A percentile compares a stretch with the other conserved stretches of the same genome.
phyloP scores from a whole-genome alignment of 2,888 invertebrate genomes.

The Tetranychus piercei region DNA sequence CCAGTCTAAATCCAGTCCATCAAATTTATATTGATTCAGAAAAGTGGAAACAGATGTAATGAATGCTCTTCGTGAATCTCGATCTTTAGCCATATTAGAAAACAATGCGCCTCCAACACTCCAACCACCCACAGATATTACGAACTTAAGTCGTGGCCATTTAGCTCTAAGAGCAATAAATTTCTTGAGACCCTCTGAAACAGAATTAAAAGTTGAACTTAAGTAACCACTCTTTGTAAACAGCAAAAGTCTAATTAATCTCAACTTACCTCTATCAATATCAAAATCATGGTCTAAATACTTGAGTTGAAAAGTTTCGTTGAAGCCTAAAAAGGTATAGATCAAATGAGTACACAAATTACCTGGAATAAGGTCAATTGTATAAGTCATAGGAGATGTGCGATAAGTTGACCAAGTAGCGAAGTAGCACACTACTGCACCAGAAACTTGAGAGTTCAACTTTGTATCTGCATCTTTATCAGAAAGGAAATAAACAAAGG shows the following conservation, averaged over 20 bases:
- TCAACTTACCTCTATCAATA: slow-evolving; percentile 44
- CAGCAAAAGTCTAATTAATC: background rate
- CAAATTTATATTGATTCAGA: slow-evolving; percentile 30
- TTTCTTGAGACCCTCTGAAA: slow-evolving; percentile 31
- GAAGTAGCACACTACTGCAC: too few relatives aligned
- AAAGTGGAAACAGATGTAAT: slow-evolving; percentile 36
- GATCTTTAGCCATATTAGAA: slow-evolving; percentile 28
- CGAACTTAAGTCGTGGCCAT: slow-evolving; percentile 30
- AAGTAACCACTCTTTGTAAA: too few relatives aligned
- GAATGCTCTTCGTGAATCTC: slow-evolving; percentile 36
- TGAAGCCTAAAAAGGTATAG: too few relatives aligned
- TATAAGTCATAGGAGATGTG: too few relatives aligned
- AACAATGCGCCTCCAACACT: slow-evolving; percentile 16
- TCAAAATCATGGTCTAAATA: slow-evolving; percentile 41
- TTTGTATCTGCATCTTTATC: too few relatives aligned
- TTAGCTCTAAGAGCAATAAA: slow-evolving; percentile 23
- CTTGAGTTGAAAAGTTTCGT: too few relatives aligned
- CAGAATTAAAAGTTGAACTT: background rate
- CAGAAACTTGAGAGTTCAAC: too few relatives aligned
- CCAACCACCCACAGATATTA: slow-evolving; percentile 27
- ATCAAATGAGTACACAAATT: too few relatives aligned
- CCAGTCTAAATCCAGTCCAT: slow-evolving; percentile 30
- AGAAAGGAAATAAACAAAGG: too few relatives aligned
- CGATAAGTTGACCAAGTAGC: too few relatives aligned
- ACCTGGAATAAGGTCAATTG: too few relatives aligned